Conservation (phyloP, 2,888 invertebrate genomes). For the Andricus quercusramuli region DNA sequence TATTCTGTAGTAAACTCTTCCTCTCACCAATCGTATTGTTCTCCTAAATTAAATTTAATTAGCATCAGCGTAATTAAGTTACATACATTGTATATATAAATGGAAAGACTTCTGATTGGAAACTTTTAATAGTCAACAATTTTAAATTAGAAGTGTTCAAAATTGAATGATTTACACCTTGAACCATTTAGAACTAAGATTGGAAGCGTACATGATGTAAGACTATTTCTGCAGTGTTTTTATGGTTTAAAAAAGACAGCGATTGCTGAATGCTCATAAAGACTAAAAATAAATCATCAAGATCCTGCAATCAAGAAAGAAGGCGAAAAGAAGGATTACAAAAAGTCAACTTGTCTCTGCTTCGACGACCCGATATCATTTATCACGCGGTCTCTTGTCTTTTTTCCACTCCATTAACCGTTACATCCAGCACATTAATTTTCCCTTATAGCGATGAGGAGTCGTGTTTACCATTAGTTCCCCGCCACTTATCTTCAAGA, state of each 20-base stretch:
- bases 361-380: constrained; percentile 51
- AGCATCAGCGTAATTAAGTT: neutral
- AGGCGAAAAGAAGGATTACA: neutral
- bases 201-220: neutral
- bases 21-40: neutral
- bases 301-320: constrained; percentile 4
- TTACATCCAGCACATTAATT: constrained; percentile 74
- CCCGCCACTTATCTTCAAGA: constrained; percentile 66
- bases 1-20: neutral
- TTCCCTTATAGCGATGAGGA: constrained; percentile 60
- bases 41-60: constrained; percentile 32
- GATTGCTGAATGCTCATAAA: neutral
- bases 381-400: constrained; percentile 68
- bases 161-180: too few relatives aligned
- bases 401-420: constrained; percentile 73
- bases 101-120: too few relatives aligned
- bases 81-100: too few relatives aligned
- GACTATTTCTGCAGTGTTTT: neutral
- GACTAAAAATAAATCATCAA: neutral
- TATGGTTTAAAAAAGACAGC: neutral
- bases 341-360: constrained; percentile 9
- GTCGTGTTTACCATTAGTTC: constrained; percentile 73
- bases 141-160: too few relatives aligned
- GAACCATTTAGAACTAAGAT: too few relatives aligned
- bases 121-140: too few relatives aligned